Evolutionary conservation across 2,888 invertebrate genomes (phyloP).

Genomic region (Sesia bembeciformis): DNA sequence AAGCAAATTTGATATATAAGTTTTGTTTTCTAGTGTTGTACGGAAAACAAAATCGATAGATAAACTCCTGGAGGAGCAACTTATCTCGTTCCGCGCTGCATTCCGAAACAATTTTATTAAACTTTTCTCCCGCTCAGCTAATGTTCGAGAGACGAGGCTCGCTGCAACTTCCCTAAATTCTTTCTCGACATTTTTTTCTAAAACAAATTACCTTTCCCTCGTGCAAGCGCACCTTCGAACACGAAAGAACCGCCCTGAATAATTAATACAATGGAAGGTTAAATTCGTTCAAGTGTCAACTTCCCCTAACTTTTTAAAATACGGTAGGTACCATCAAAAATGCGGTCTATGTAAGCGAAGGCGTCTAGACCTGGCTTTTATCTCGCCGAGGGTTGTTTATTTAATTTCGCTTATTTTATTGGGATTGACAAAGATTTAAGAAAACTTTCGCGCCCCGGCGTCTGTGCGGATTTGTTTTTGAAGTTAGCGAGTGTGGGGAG

Average conservation of each 20-base stretch:
- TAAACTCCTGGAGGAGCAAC: slow-evolving; percentile 33
- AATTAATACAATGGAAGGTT: slow-evolving; percentile 74
- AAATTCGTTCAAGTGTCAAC: slow-evolving; percentile 71
- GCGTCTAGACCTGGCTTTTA: slow-evolving; percentile 61
- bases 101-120: slow-evolving; percentile 68
- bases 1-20: no score
- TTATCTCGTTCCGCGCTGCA: slow-evolving; percentile 57
- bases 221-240: slow-evolving; percentile 62
- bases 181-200: slow-evolving; percentile 48
- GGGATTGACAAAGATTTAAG: slow-evolving; percentile 65
- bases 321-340: slow-evolving; percentile 67
- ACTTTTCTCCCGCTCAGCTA: slow-evolving; percentile 47
- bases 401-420: slow-evolving; percentile 70
- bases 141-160: slow-evolving; percentile 34
- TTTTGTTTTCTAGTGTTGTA: neutral
- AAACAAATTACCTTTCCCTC: slow-evolving; percentile 66
- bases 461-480: slow-evolving; percentile 22
- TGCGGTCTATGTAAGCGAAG: slow-evolving; percentile 49
- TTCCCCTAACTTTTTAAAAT: slow-evolving; percentile 68
- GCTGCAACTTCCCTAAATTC: slow-evolving; percentile 60
- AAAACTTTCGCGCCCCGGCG: slow-evolving; percentile 34
- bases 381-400: slow-evolving; percentile 62
- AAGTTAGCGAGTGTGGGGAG: slow-evolving; percentile 19
- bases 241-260: slow-evolving; percentile 66
- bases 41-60: neutral